These are phyloP conservation scores for Phanerotoma sp. DNA, from an alignment of 2,888 invertebrate genomes.

Conservation along the genomic window DNA sequence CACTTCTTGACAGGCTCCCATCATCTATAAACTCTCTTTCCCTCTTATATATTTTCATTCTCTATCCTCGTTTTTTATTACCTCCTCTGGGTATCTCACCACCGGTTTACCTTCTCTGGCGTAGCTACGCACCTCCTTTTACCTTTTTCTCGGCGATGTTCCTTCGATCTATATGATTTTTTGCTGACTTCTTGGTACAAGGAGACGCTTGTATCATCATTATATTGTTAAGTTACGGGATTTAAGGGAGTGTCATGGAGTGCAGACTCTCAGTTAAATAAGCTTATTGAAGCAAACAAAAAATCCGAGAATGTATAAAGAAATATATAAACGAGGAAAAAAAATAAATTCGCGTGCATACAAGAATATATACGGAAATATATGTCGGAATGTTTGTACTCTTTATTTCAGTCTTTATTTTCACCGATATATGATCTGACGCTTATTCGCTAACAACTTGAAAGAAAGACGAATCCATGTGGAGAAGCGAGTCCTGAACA, in stretches of 20 bases:
- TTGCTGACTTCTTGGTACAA: background rate
- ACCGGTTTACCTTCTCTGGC: constrained; percentile 11
- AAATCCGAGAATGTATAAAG: background rate
- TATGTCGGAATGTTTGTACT: constrained; percentile 17
- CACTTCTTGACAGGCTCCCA: constrained; percentile 9
- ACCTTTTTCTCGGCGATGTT: constrained; percentile 4
- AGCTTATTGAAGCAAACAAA: constrained; percentile 13
- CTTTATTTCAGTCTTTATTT: constrained; percentile 35
- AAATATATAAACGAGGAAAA: constrained; percentile 9
- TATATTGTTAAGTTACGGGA: constrained; percentile 49
- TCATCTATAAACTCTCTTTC: constrained; percentile 10
- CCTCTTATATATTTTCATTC: constrained; percentile 3
- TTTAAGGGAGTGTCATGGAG: constrained; percentile 40
- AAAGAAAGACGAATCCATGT: background rate
- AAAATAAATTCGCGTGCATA: constrained; percentile 15
- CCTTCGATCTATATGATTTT: constrained; percentile 15
- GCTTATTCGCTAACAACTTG: background rate
- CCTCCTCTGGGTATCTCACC: background rate
- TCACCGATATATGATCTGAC: constrained; percentile 32
- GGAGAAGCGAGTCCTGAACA: background rate
- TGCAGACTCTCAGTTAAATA: constrained; percentile 12
- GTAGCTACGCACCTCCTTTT: constrained; percentile 7
- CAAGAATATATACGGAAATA: constrained; percentile 22
- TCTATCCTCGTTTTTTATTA: background rate
- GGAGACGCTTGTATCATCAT: constrained; percentile 38